Evolutionary conservation across 2,797 vertebrate species (phyloP), one percentile per base, ranked within the genome.

Genomic region (Cynodonichthys magdalenae): DNA sequence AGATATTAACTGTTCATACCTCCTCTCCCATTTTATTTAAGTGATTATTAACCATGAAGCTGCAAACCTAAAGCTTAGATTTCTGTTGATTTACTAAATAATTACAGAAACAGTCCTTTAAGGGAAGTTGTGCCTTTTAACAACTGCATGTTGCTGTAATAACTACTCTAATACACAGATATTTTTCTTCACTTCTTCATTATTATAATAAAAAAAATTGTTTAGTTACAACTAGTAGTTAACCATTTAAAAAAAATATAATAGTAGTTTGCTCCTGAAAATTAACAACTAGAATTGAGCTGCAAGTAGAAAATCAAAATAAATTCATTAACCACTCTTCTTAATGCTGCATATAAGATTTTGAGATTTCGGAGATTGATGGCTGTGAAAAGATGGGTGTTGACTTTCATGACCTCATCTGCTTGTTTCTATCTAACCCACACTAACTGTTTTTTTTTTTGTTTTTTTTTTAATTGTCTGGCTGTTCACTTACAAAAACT

Each of bases 371-470:
- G 74, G 65, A 69, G 76, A 63, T 71, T 69, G 64, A 56, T 49
- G 48, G 69, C 63, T 28, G 17, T 46, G 36, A 39, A 39, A 39
- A 28, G 56, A 7, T 53, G 15, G 24, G 60, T 47, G 47, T 64
- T 79, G 66, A 55, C 66, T 67, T 60, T 66, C 53, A 44, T 69
- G 60, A 72, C 65, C 63, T 6, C 62, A 74, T 59, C 80, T 15
- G 87, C 89, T 86, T 84, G 88, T 82, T 46, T 56, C 62, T 44
- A 54, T 71, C n/a, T 61, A 75, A 56, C 64, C 77, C 88, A 82
- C 89, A 79, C 87, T 90, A 88, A 89, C 86, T 53, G 50, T 53
- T 48, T 83, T 69, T 87, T 66, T 34, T 34, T 2, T 8, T 53
- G 50, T 83, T 69, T 87, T 66, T 34, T 34, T 2, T 8, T 34